These are phyloP conservation scores for Azemiops feae DNA, from an alignment of 2,113 vertebrate species.

Conservation along the genomic window DNA sequence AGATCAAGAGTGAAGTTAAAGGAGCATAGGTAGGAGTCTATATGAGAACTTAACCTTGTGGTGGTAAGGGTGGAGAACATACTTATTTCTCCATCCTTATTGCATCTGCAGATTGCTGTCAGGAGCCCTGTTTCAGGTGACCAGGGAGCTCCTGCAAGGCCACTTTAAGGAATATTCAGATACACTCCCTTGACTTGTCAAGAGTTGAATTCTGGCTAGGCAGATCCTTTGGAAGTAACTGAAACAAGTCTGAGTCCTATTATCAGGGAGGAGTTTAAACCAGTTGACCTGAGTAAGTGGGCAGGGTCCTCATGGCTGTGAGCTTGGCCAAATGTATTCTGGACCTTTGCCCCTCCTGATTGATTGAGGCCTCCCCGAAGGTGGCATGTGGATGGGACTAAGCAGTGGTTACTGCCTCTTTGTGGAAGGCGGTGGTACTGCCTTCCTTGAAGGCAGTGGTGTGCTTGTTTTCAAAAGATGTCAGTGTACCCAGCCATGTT, in stretches of 20 bases:
- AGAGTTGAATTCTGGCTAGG: background rate
- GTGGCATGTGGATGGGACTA: background rate
- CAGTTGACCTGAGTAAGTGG: background rate
- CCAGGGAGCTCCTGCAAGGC: background rate
- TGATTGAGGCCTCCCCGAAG: background rate
- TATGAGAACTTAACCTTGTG: background rate
- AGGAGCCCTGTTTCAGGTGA: background rate
- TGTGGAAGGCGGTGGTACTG: background rate
- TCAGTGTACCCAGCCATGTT: background rate
- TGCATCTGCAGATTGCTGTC: background rate
- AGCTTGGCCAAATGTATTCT: background rate
- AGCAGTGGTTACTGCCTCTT: background rate
- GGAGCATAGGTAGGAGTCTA: background rate
- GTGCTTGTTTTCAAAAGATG: background rate
- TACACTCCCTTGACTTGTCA: background rate
- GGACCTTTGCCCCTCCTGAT: background rate
- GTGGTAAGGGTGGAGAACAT: background rate
- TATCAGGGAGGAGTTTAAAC: background rate
- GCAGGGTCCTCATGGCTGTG: background rate
- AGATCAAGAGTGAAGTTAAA: background rate
- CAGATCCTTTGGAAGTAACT: background rate
- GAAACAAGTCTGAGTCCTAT: background rate
- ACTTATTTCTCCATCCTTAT: background rate
- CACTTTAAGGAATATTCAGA: background rate
- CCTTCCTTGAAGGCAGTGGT: background rate